Conservation (phyloP, 2,888 invertebrate genomes). For the Hydroisotoma schaefferi region DNA sequence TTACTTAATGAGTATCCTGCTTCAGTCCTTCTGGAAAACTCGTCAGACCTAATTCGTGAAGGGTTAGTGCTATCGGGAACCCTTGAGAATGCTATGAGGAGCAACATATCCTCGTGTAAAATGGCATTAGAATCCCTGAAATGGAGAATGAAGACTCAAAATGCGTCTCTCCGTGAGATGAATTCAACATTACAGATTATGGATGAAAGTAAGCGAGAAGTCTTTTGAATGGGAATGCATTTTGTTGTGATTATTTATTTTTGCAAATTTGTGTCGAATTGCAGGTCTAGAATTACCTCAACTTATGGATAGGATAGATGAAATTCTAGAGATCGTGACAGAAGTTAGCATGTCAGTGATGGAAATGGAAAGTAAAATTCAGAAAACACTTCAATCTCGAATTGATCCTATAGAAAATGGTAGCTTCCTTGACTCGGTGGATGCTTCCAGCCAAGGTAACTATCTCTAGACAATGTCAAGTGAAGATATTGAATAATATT, state of each 20-base stretch:
- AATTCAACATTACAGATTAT: conserved; percentile 25
- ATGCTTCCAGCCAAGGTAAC: conserved; percentile 23
- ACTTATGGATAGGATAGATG: conserved; percentile 30
- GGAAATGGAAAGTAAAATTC: conserved; percentile 31
- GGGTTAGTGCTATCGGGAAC: conserved; percentile 30
- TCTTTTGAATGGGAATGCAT: too few species aligned
- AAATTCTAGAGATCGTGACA: conserved; percentile 23
- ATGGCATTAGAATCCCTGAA: conserved; percentile 21
- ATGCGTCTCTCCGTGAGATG: conserved; percentile 34
- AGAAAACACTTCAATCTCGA: conserved; percentile 27
- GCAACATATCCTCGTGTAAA: conserved; percentile 24
- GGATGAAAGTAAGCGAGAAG: conserved; percentile 23
- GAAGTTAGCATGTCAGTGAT: conserved; percentile 31
- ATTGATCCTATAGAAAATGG: conserved; percentile 28
- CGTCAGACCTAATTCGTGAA: conserved; percentile 24
- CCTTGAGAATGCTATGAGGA: conserved; percentile 32
- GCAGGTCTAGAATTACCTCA: conserved; percentile 32
- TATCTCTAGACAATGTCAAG: not conserved
- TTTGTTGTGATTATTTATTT: too few species aligned
- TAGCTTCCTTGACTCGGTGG: conserved; percentile 27
- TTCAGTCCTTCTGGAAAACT: conserved; percentile 21
- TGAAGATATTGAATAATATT: not conserved
- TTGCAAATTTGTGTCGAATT: not conserved
- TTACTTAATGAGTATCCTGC: conserved; percentile 20
- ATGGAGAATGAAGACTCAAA: conserved; percentile 33